A percentile compares a stretch with the other conserved stretches of the same genome.
phyloP scores from a whole-genome alignment of 2,797 vertebrate species.

The Xiphorhynchus erythropygius region DNA sequence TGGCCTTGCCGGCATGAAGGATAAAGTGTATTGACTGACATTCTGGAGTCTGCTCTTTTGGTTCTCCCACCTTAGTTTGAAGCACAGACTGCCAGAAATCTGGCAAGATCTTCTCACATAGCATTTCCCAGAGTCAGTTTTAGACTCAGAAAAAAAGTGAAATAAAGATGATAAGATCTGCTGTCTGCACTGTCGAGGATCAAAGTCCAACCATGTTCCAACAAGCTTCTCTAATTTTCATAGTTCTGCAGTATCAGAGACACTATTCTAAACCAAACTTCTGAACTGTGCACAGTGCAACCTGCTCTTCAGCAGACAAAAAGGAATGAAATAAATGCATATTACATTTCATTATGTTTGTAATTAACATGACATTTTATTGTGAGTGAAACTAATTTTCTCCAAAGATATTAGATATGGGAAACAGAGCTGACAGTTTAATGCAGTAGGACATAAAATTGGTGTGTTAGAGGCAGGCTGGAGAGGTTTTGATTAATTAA shows the following conservation, averaged over 20 bases:
- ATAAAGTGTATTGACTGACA: background rate
- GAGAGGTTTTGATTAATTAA: background rate
- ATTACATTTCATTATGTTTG: background rate
- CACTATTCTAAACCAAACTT: background rate
- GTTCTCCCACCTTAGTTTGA: background rate
- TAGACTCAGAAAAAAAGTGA: background rate
- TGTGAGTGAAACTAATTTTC: slow-evolving; percentile 3
- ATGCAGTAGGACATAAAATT: background rate
- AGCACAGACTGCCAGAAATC: background rate
- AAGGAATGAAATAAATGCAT: background rate
- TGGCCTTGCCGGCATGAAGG: background rate
- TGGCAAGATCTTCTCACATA: background rate
- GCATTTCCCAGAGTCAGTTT: background rate
- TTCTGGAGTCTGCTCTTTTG: background rate
- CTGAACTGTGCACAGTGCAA: background rate
- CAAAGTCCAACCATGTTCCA: background rate
- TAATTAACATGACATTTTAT: slow-evolving; percentile 16
- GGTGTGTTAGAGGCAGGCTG: background rate
- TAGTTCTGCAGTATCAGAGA: background rate
- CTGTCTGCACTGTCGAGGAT: background rate
- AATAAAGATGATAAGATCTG: background rate
- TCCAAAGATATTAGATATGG: background rate
- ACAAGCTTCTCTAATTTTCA: background rate
- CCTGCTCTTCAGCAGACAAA: background rate
- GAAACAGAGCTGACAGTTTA: background rate